phyloP scores from a whole-genome alignment of 1,140 invertebrate species.

The Ditylenchus dipsaci region DNA sequence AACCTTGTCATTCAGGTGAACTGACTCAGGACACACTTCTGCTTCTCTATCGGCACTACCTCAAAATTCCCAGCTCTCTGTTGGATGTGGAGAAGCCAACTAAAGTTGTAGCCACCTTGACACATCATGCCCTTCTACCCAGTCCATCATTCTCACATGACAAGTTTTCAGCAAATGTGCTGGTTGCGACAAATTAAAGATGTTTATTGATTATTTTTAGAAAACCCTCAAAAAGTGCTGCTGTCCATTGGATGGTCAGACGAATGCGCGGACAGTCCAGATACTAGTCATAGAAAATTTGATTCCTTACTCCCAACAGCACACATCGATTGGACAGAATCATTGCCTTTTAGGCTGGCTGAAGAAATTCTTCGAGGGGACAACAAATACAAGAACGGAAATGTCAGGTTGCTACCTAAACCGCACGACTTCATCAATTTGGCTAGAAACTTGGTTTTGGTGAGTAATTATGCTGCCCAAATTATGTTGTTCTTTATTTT shows the following conservation, averaged over 20 bases:
- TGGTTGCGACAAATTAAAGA: too few species aligned
- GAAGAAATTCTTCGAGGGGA: constrained; percentile 16
- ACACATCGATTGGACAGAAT: constrained; percentile 8
- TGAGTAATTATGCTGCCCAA: neutral
- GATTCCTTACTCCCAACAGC: constrained; percentile 8
- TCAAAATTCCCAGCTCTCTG: neutral
- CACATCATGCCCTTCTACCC: too few species aligned
- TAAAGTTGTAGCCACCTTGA: neutral
- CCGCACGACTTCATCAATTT: constrained; percentile 1
- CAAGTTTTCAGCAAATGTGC: too few species aligned
- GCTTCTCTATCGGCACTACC: neutral
- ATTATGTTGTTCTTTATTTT: neutral
- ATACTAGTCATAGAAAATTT: neutral
- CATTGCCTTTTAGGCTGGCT: constrained; percentile 1
- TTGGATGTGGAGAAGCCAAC: neutral
- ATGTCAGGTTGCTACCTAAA: neutral
- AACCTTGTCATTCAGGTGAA: neutral
- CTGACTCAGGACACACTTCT: neutral
- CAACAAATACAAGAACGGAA: neutral
- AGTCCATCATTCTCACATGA: too few species aligned
- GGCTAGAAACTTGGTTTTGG: constrained; percentile 16
- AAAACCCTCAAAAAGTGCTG: too few species aligned
- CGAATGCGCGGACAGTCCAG: too few species aligned
- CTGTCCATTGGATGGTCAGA: too few species aligned
- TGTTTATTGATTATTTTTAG: too few species aligned